phyloP scores from a whole-genome alignment of 2,888 invertebrate species.

The Dascillus cervinus region DNA sequence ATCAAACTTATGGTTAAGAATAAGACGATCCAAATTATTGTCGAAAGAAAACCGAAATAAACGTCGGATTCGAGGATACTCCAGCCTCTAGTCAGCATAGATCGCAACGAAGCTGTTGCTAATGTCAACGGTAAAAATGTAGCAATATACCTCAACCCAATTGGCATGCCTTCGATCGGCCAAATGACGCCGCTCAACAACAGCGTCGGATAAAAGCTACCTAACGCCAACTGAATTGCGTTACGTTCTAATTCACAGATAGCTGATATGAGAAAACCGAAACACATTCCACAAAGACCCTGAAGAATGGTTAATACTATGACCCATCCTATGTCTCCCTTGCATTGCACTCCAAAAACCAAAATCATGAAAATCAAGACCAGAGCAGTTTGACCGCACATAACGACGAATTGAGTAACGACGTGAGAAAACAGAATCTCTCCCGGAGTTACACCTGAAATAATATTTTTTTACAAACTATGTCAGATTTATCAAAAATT shows the following conservation, averaged over 20 bases:
- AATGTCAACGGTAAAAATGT: slow-evolving; percentile 79
- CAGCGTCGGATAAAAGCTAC: slow-evolving; percentile 91
- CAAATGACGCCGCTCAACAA: slow-evolving; percentile 91
- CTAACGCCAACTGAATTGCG: slow-evolving; percentile 87
- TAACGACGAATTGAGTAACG: slow-evolving; percentile 88
- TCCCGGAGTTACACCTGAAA: slow-evolving; percentile 73
- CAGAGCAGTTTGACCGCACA: slow-evolving; percentile 88
- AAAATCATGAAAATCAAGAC: slow-evolving; percentile 88
- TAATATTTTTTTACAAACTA: too few relatives aligned
- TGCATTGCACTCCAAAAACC: slow-evolving; percentile 83
- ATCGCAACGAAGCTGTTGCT: slow-evolving; percentile 85
- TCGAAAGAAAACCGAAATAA: slow-evolving; percentile 81
- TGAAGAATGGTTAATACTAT: slow-evolving; percentile 80
- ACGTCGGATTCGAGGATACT: slow-evolving; percentile 71
- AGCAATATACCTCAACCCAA: slow-evolving; percentile 68
- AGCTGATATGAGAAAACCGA: slow-evolving; percentile 90
- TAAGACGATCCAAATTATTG: slow-evolving; percentile 75
- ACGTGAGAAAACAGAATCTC: slow-evolving; percentile 93
- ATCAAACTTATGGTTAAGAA: slow-evolving; percentile 74
- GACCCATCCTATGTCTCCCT: slow-evolving; percentile 80
- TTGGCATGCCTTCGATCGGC: slow-evolving; percentile 95
- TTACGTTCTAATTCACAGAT: slow-evolving; percentile 87
- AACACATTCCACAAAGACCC: slow-evolving; percentile 93
- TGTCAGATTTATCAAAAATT: too few relatives aligned
- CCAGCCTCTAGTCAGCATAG: slow-evolving; percentile 86